Percentiles rank a stretch among this genome's conserved stretches.
These are phyloP conservation scores for Manis javanica DNA, from an alignment of 2,797 vertebrate genomes.

Conservation along the genomic window DNA sequence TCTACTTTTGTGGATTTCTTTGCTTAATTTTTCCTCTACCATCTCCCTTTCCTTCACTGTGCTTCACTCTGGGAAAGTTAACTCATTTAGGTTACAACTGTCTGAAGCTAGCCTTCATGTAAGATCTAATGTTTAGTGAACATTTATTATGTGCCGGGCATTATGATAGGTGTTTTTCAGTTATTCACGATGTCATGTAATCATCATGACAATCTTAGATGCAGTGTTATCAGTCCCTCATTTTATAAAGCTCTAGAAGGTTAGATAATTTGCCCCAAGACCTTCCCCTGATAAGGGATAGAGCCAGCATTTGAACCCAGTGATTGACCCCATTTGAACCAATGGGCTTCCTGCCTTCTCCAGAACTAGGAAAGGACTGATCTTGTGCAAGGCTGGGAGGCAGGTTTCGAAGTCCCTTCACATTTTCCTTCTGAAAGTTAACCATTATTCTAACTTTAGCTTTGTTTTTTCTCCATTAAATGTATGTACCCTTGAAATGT, in stretches of 20 bases:
- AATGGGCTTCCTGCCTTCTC: not conserved
- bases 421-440: not conserved
- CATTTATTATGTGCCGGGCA: not conserved
- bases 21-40: not conserved
- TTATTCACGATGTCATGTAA: not conserved
- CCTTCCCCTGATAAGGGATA: not conserved
- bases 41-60: not conserved
- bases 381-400: not conserved
- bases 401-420: not conserved
- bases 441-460: not conserved
- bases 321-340: not conserved
- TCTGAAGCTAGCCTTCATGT: constrained; percentile 10
- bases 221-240: not conserved
- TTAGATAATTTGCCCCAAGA: not conserved
- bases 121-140: not conserved
- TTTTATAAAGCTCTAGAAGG: not conserved
- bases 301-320: not conserved
- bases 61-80: not conserved
- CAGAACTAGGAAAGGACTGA: not conserved
- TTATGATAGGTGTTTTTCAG: not conserved
- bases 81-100: not conserved
- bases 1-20: not conserved
- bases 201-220: not conserved
- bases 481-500: not conserved
- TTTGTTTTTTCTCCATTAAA: not conserved